Evolutionary conservation across 2,888 invertebrate genomes (phyloP).

Genomic region (Dynastes maya): DNA sequence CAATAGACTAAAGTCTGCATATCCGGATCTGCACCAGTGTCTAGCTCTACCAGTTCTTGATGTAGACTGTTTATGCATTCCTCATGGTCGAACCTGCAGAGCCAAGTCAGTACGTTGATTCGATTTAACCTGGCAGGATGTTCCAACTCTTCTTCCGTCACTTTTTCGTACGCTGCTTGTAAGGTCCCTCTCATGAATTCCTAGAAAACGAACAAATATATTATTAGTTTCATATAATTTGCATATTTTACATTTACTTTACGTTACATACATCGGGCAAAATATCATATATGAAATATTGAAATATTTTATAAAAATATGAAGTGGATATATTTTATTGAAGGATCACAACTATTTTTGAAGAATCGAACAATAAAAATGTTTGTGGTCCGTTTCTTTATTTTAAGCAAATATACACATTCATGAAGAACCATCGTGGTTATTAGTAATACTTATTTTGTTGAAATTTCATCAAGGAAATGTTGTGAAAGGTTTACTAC

Average conservation of each 20-base stretch:
- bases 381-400: too few relatives aligned
- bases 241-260: not conserved
- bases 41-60: not conserved
- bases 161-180: slow-evolving; percentile 40
- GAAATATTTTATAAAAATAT: too few relatives aligned
- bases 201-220: slow-evolving; percentile 15
- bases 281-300: not conserved
- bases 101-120: slow-evolving; percentile 54
- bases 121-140: slow-evolving; percentile 65
- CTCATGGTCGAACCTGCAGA: slow-evolving; percentile 65
- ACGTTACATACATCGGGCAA: not conserved
- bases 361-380: too few relatives aligned
- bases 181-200: slow-evolving; percentile 40
- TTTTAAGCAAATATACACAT: too few relatives aligned
- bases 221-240: not conserved
- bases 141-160: slow-evolving; percentile 28
- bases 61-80: slow-evolving; percentile 60
- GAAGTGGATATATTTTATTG: too few relatives aligned
- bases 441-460: too few relatives aligned
- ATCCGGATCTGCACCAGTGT: slow-evolving; percentile 72
- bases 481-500: too few relatives aligned
- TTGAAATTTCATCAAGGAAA: too few relatives aligned
- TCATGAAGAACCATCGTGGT: too few relatives aligned
- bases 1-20: slow-evolving; percentile 76
- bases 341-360: too few relatives aligned